Base-by-base conservation (phyloP, 2,888 invertebrate genomes). In the Tiliacea aurago region DNA sequence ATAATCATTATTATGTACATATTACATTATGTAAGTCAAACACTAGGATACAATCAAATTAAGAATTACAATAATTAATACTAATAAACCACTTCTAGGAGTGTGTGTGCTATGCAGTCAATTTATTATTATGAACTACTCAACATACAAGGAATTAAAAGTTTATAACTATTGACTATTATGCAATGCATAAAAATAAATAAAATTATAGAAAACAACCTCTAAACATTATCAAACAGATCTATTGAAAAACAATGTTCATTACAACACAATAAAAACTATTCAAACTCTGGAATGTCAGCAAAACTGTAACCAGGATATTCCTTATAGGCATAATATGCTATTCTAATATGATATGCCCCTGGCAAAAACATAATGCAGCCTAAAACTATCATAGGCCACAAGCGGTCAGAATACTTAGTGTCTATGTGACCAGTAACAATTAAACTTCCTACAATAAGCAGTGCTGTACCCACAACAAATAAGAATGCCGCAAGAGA, bases 321-420 rank as follows among this genome's bases (percentile, higher is more conserved):
- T 90, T 98, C 97, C 86, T 98, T 97, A 92, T 97, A 98, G 0
- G 99, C 99, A 94, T 98, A 98, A 91, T 98, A 98, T 49, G 99
- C 98, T 90, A 99, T 98, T 86, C 98, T 97, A 64, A 98, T 97
- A 91, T 99, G 99, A 94, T 99, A 99, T 68, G 98, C 98, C 56
- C 99, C 99, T 0, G 99, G 99, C 84, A 99, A 97, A 90, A 99
- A 99, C 98, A 99, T 98, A 55, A 99, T 96, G 37, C 97, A 96
- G 49, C 99, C 99, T 89, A 99, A 95, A 85, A 99, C 98, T 81
- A 99, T 97, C 93, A 99, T 97, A 1, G 99, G 99, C 98, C 98
- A 99, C 92, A 98, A 97, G 79, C 99, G 97, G 93, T 99, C 99
- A 4, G 98, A 97, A 94, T 99, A 98, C 97, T 98, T 98, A 49